Evolutionary conservation across 2,888 invertebrate genomes (phyloP).

Genomic region (Zaprionus lineosus): DNA sequence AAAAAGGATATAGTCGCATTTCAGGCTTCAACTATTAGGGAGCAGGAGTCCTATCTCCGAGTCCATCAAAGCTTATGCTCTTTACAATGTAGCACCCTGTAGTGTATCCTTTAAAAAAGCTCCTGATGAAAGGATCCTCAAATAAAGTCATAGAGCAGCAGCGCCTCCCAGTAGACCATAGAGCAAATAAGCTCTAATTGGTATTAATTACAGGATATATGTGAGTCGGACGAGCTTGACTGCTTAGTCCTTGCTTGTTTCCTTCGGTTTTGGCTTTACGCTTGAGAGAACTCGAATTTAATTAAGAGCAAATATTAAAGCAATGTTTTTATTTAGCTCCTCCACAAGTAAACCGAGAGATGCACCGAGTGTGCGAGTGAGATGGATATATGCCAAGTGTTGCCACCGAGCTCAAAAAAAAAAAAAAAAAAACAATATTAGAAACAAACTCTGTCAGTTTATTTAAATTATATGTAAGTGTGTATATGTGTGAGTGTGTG

Average conservation of each 20-base stretch:
- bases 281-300: conserved; percentile 66
- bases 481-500: not conserved
- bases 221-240: too few species aligned
- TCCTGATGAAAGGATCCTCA: too few species aligned
- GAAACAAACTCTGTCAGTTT: conserved; percentile 28
- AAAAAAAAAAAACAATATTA: not conserved
- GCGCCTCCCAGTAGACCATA: too few species aligned
- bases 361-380: not conserved
- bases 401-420: conserved; percentile 4
- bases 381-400: conserved; percentile 8
- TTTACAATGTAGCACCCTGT: too few species aligned
- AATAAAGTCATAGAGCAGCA: too few species aligned
- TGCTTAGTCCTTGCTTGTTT: conserved; percentile 15
- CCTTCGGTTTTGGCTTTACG: conserved; percentile 54
- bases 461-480: conserved; percentile 16
- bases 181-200: too few species aligned
- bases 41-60: too few species aligned
- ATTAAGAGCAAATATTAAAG: conserved; percentile 74
- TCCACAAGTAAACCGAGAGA: conserved; percentile 8
- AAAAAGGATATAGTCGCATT: too few species aligned
- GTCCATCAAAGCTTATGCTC: too few species aligned
- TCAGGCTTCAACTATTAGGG: too few species aligned
- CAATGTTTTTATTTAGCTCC: conserved; percentile 53
- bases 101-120: too few species aligned
- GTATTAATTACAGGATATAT: too few species aligned